A percentile compares a stretch with the other conserved stretches of the same genome.
phyloP scores from a whole-genome alignment of 2,113 vertebrate species.

The Erpornis zantholeuca region DNA sequence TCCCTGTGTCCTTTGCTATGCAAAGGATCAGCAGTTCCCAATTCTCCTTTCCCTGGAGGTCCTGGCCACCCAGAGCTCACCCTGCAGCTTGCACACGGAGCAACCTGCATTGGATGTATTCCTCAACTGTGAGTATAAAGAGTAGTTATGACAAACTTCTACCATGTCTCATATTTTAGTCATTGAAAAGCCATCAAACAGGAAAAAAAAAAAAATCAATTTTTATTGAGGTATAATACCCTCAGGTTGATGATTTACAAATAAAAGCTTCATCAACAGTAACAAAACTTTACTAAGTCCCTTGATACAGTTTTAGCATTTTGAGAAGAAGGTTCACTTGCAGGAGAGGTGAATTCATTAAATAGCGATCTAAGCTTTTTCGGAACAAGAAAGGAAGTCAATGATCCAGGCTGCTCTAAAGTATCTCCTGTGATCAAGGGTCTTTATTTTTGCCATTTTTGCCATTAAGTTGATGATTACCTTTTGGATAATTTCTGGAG shows the following conservation, averaged over 20 bases:
- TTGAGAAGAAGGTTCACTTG: background rate
- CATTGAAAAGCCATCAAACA: background rate
- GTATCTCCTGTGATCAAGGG: background rate
- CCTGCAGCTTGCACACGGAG: accelerated
- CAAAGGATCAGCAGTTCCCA: accelerated
- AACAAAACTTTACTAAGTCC: background rate
- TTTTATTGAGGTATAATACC: background rate
- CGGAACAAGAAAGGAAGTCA: background rate
- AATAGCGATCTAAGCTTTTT: background rate
- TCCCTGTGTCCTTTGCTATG: background rate
- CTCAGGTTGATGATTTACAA: background rate
- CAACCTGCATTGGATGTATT: background rate
- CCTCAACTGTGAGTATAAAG: background rate
- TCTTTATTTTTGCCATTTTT: background rate
- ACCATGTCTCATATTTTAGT: background rate
- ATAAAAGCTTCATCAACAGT: background rate
- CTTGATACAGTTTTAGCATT: background rate
- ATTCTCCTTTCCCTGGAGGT: background rate
- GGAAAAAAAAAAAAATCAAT: background rate
- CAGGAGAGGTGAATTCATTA: background rate
- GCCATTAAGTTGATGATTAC: background rate
- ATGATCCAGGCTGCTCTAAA: background rate
- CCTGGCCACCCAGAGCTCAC: background rate
- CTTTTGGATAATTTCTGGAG: background rate
- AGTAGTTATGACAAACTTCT: background rate